These are phyloP conservation scores for Anoplophora glabripennis DNA, from an alignment of 1,140 invertebrate genomes.

Conservation along the genomic window DNA sequence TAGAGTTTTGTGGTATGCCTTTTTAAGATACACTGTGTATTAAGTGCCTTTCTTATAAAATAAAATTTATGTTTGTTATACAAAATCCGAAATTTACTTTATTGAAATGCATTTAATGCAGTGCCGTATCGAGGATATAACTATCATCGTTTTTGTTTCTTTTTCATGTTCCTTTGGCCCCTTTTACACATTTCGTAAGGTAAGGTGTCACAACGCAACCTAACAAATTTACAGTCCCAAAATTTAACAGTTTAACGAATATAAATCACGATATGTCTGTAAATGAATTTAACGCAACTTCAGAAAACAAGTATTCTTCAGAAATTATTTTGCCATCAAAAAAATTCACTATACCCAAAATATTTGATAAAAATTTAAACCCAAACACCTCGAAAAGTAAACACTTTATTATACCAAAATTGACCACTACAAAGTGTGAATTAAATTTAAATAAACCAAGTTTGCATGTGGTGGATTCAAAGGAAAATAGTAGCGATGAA, in stretches of 20 bases:
- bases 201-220: conserved; percentile 48
- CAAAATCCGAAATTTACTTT: background rate
- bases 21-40: no score
- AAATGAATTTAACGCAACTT: conserved; percentile 4
- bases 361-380: conserved; percentile 14
- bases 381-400: background rate
- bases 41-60: no score
- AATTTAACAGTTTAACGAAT: conserved; percentile 18
- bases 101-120: background rate
- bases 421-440: conserved; percentile 5
- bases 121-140: background rate
- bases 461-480: no score
- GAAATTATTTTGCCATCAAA: conserved; percentile 19
- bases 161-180: conserved; percentile 50
- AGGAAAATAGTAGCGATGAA: background rate
- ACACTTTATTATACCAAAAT: conserved; percentile 20
- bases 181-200: conserved; percentile 52
- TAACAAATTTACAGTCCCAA: conserved; percentile 21
- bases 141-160: conserved; percentile 41
- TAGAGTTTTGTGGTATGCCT: no score
- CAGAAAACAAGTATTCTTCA: no score
- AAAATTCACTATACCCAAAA: conserved; percentile 16
- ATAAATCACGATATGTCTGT: background rate
- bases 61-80: background rate
- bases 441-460: background rate